Percentiles rank a stretch among this genome's conserved stretches.
Evolutionary conservation across 2,113 vertebrate genomes (phyloP).

Genomic region (Bufo bufo): DNA sequence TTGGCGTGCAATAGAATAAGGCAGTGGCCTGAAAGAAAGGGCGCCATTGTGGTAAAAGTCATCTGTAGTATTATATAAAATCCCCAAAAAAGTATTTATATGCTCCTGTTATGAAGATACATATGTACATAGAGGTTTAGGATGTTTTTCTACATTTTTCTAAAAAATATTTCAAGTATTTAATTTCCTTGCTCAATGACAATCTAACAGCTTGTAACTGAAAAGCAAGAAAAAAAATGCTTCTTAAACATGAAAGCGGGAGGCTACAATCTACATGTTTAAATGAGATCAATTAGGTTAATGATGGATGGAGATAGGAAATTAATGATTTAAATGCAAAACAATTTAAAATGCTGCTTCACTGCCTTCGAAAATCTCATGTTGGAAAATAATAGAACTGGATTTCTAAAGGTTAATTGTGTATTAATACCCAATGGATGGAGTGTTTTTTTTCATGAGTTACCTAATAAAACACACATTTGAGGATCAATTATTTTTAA

Average conservation of each 20-base stretch:
- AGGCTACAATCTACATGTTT: constrained; percentile 64
- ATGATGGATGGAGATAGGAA: constrained; percentile 71
- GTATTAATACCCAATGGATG: constrained; percentile 53
- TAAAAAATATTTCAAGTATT: background rate
- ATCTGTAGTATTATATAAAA: too few relatives aligned
- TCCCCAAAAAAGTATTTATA: too few relatives aligned
- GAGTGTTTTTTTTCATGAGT: constrained; percentile 62
- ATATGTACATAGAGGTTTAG: too few relatives aligned
- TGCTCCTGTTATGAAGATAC: too few relatives aligned
- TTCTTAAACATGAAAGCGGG: constrained; percentile 61
- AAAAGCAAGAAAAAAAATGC: constrained; percentile 54
- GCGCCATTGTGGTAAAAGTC: too few relatives aligned
- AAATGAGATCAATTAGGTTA: constrained; percentile 72
- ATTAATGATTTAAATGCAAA: constrained; percentile 68
- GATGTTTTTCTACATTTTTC: background rate
- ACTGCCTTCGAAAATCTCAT: constrained; percentile 67
- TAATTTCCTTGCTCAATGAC: constrained; percentile 4
- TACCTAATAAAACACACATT: constrained; percentile 48
- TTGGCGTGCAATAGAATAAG: too few relatives aligned
- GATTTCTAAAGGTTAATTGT: constrained; percentile 57
- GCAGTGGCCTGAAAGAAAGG: too few relatives aligned
- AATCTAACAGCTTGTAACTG: constrained; percentile 9
- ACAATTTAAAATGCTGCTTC: constrained; percentile 66
- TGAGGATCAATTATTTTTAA: constrained; percentile 47
- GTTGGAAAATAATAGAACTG: constrained; percentile 52